Evolutionary conservation across 1,140 invertebrate genomes (phyloP).

Genomic region (Euborellia annulipes): DNA sequence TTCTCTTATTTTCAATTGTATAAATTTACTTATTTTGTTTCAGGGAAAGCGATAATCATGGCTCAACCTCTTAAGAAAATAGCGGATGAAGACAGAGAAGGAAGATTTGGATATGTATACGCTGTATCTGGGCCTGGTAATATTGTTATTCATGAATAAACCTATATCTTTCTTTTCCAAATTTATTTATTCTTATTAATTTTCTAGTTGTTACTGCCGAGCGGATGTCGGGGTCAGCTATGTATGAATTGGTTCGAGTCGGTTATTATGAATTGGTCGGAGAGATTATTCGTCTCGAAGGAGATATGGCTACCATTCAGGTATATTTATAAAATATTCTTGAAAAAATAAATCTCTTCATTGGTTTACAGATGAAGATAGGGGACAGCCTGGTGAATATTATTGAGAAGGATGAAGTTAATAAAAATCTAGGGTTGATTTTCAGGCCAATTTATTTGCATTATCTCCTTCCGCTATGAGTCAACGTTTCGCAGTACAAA

Average conservation of each 20-base stretch:
- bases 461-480: too few relatives aligned
- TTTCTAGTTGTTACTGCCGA: constrained; percentile 94
- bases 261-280: constrained; percentile 96
- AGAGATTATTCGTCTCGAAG: constrained; percentile 98
- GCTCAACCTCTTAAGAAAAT: constrained; percentile 48
- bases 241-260: constrained; percentile 99
- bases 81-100: constrained; percentile 71
- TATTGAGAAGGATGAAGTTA: too few relatives aligned
- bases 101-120: constrained; percentile 85
- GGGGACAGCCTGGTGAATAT: too few relatives aligned
- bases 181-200: constrained; percentile 12
- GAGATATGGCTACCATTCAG: constrained; percentile 99
- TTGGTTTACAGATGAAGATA: too few relatives aligned
- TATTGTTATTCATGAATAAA: background rate
- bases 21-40: background rate
- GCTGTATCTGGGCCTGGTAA: constrained; percentile 94
- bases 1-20: background rate
- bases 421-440: too few relatives aligned
- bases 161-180: too few relatives aligned
- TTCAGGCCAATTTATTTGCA: too few relatives aligned
- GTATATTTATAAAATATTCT: too few relatives aligned
- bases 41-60: constrained; percentile 24
- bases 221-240: constrained; percentile 97
- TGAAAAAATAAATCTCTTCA: too few relatives aligned
- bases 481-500: too few relatives aligned